Evolutionary conservation across 2,797 vertebrate species (phyloP).

Genomic region (Lophura swinhoii): DNA sequence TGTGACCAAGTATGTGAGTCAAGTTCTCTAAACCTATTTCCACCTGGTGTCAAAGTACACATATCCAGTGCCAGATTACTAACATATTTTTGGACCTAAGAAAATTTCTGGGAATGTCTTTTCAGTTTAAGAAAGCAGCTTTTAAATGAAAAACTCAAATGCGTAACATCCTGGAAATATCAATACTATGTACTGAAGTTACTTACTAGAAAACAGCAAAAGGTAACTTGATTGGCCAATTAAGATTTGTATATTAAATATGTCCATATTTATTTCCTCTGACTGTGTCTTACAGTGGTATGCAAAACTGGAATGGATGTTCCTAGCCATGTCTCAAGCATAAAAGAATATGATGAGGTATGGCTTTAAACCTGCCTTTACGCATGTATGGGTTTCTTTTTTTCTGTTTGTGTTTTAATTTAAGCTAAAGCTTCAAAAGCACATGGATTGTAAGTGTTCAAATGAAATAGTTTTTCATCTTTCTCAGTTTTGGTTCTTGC

Average conservation of each 20-base stretch:
- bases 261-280: neutral
- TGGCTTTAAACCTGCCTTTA: neutral
- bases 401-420: neutral
- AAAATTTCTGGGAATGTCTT: neutral
- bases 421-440: neutral
- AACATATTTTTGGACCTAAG: neutral
- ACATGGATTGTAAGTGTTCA: neutral
- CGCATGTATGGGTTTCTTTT: neutral
- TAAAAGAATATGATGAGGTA: neutral
- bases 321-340: neutral
- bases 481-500: neutral
- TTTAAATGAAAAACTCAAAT: neutral
- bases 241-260: neutral
- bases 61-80: neutral
- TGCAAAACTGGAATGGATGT: neutral
- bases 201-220: neutral
- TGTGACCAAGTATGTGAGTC: conserved; percentile 34
- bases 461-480: neutral
- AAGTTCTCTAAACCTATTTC: conserved; percentile 27
- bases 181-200: neutral
- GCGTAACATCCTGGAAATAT: neutral
- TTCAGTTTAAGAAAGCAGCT: neutral
- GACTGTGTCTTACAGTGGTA: neutral
- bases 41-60: neutral
- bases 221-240: neutral